Base-by-base conservation (phyloP, 1,140 invertebrate genomes). In the Procambarus clarkii region DNA sequence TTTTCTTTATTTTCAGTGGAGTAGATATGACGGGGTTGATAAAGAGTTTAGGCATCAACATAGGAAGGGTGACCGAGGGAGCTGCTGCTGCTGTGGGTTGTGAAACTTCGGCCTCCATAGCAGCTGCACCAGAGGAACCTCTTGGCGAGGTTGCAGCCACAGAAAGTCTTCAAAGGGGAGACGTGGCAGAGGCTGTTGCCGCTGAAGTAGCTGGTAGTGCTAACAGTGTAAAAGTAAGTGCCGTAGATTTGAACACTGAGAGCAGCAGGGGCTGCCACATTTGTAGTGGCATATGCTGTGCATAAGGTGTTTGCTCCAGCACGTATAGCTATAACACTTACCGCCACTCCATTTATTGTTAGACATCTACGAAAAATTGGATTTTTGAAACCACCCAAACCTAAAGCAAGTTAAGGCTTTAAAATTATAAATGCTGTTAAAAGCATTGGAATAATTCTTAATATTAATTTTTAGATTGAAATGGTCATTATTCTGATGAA, bases 261-360 rank as follows among this genome's bases (percentile, higher is more conserved):
- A 64, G 92, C 88, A 13, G 95, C 96, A 64, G 97, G 96, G 93
- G 97, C 97, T 1, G 97, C 98, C 79, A 98, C 97, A 15, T 99
- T 99, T 95, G 96, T 98, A 0, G 94, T 98, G 15, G 98, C 98
- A 0, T 99, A 99, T 95, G 97, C 97, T 60, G 95, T 99, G 60
- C 98, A 99, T 94, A 99, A 99, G 95, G 94, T 98, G 3, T 97
- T 99, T 94, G 97, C 97, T 45, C 98, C 98, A 9, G 95, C 97
- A 9, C 95, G 98, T 93, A 97, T 99, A 88, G 96, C 95, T 76
- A 97, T 98, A 82, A 98, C 98, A 1, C 94, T 99, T 60, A 96
- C 95, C 21, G 95, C 96, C 3, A 96, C 97, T 13, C 98, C 98
- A 60, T 96, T 98, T 86, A 97, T 99, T 94, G 98, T 99, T n/a